Evolutionary conservation across 2,797 vertebrate species (phyloP), one percentile per base, ranked within the genome.

Genomic region (Chloroceryle inda): DNA sequence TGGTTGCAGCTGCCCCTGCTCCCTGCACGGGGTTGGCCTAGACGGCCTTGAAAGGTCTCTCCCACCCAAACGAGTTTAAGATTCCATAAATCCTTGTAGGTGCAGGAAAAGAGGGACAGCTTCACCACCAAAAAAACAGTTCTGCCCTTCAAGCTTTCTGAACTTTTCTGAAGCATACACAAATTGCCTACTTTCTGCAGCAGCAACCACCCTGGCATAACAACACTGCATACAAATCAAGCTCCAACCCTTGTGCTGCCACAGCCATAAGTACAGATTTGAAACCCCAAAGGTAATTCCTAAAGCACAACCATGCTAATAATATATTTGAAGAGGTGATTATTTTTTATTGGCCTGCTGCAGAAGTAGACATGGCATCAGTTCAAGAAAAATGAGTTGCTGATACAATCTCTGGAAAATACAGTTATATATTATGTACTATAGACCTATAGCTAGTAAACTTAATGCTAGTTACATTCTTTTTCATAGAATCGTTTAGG

Each of bases 291-390:
- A 63, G 40, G 63, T 12, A 26, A 11, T 62, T 73, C 53, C 53
- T 20, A 27, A 75, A 88, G 62, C 38, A 37, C n/a, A 37, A 18
- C 9, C 44, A 55, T 17, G 31, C 13, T 35, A 56, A 19, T 0
- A 21, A 7, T 1, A 4, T 13, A 3, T 12, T 38, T 4, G 3
- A 69, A 58, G 10, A 67, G 23, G 15, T 5, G 6, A 24, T 42
- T 64, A 12, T 53, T 71, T 78, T 59, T 59, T 50, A 75, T 55
- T 49, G 72, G 45, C 35, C 2, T 0, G 2, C 37, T 44, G 47
- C 66, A 68, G 40, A n/a, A 79, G 40, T 11, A 44, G 45, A 33
- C 15, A 3, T 3, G 15, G 37, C 55, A 42, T 37, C 52, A 31
- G 50, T 6, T 29, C 24, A 45, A 81, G 58, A n/a, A 42, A 75